Evolutionary conservation across 2,113 vertebrate species (phyloP), one percentile per base, ranked within the genome.

Genomic region (Symphodus melops): DNA sequence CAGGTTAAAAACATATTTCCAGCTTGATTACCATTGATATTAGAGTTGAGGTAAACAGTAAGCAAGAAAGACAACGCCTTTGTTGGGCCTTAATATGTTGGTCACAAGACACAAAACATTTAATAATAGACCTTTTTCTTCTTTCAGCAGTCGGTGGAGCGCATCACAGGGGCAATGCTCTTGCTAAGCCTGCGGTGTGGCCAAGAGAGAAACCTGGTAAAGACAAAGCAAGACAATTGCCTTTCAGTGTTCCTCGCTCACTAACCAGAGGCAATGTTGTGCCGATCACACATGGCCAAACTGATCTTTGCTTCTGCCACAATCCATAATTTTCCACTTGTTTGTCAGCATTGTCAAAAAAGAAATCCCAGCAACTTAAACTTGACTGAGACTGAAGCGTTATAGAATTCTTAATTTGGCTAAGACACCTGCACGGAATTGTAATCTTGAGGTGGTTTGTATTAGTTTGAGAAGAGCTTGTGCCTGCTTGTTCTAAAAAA

Each of bases 131-230:
- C 20, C 68, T 86, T 89, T 85, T 75, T 90, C 72, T 87, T 85
- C 85, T 82, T 77, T 76, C 90, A 91, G 83, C 87, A 88, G 79
- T 75, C 21, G 71, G 59, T 86, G 89, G 88, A 62, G 85, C 42
- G 59, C 83, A 76, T 48, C 89, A 90, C 71, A 93, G 72, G 75
- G 89, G 88, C 77, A 82, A 75, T 88, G 72, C 42, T 73, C 78
- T 66, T 63, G 46, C 85, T 86, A 94, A 91, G 85, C 63, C 60
- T 78, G 59, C 9, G 53, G 77, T 69, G 68, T 58, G 81, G 88
- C 41, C 88, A 73, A 79, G 75, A 88, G 86, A 88, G 33, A 85
- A 84, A 78, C 20, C 76, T 75, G 94, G 93, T 94, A 94, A 95
- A 85, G 78, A 85, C 58, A 82, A 82, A 79, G 41, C 48, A 63